Conservation (phyloP, 1,140 invertebrate genomes). For the Drosophila bipectinata region DNA sequence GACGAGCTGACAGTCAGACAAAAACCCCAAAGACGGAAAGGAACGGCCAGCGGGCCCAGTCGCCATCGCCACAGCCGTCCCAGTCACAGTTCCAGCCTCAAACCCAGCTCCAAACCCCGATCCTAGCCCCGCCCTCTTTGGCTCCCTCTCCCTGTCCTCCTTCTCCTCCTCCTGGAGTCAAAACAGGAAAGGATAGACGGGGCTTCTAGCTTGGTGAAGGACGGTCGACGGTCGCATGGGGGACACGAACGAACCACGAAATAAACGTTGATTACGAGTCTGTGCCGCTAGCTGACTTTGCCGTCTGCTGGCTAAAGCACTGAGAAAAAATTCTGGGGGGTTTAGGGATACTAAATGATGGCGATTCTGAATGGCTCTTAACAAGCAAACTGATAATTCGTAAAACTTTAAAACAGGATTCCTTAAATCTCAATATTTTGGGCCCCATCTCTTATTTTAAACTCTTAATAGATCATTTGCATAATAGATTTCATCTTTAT, state of each 20-base stretch:
- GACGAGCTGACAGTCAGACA: constrained; percentile 72
- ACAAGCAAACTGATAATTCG: background rate
- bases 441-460: too few relatives aligned
- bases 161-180: constrained; percentile 34
- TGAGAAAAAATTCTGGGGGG: background rate
- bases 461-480: too few relatives aligned
- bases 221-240: constrained; percentile 73
- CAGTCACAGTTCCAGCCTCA: constrained; percentile 22
- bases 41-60: constrained; percentile 48
- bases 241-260: constrained; percentile 55
- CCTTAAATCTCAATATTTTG: too few relatives aligned
- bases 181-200: constrained; percentile 70
- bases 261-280: constrained; percentile 79
- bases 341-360: background rate
- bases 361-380: background rate
- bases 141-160: background rate
- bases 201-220: constrained; percentile 69
- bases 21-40: constrained; percentile 64
- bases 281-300: constrained; percentile 50
- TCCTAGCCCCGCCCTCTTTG: background rate
- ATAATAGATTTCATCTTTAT: too few relatives aligned
- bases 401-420: too few relatives aligned
- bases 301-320: constrained; percentile 23
- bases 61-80: constrained; percentile 11
- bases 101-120: constrained; percentile 4